phyloP scores from a whole-genome alignment of 1,140 invertebrate genomes.

The Drosophila jambulina region DNA sequence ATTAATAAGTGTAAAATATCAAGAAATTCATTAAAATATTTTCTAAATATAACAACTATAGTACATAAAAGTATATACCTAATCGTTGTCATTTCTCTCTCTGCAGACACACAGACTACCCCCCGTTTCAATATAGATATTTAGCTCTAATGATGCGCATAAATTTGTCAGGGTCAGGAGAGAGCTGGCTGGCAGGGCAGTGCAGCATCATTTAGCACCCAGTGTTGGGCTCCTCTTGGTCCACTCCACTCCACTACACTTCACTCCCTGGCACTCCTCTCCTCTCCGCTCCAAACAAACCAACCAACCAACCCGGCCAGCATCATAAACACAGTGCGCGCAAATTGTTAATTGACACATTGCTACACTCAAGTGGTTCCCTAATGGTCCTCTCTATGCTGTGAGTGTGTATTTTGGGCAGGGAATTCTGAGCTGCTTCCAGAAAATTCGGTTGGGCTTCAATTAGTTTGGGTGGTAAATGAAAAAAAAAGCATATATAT shows the following conservation, averaged over 20 bases:
- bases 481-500: conserved; percentile 2
- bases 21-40: too few species aligned
- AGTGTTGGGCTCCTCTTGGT: conserved; percentile 1
- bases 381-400: conserved; percentile 25
- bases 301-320: not conserved
- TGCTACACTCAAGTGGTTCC: conserved; percentile 59
- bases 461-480: conserved; percentile 22
- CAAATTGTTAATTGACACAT: conserved; percentile 76
- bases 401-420: not conserved
- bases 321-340: conserved; percentile 61
- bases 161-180: conserved; percentile 45
- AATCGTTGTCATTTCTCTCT: not conserved
- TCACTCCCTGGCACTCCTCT: not conserved
- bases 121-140: conserved; percentile 37
- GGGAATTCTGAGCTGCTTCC: conserved; percentile 7
- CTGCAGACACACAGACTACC: conserved; percentile 2
- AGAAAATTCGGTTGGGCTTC: conserved; percentile 11
- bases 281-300: not conserved
- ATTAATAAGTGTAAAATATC: too few species aligned
- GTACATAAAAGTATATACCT: too few species aligned
- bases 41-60: too few species aligned
- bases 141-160: conserved; percentile 62
- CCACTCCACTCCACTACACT: not conserved
- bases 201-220: conserved; percentile 29
- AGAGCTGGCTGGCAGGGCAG: conserved; percentile 5